A percentile compares a stretch with the other conserved stretches of the same genome.
These are phyloP conservation scores for Oncopodura yosiiana DNA, from an alignment of 1,140 invertebrate genomes.

Conservation along the genomic window DNA sequence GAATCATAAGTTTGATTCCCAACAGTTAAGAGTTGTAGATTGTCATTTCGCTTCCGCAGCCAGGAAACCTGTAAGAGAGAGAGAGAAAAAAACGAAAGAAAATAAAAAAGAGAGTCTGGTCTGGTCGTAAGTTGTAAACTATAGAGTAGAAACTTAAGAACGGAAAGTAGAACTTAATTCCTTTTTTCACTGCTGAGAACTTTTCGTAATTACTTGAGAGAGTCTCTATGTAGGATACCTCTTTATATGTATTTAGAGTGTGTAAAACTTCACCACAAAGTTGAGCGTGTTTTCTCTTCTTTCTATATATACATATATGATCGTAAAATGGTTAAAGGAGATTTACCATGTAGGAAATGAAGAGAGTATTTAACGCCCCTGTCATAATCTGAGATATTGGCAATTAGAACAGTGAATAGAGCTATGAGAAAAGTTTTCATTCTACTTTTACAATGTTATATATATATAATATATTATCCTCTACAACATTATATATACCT, in stretches of 20 bases:
- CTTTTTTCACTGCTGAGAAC: too few species aligned
- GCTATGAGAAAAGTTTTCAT: conserved; percentile 13
- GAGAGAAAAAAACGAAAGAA: conserved; percentile 1
- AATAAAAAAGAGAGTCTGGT: not conserved
- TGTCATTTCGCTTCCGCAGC: conserved; percentile 43
- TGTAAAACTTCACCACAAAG: not conserved
- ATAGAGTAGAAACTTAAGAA: not conserved
- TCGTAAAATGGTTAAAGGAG: not conserved
- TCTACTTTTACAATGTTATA: too few species aligned
- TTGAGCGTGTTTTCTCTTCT: not conserved
- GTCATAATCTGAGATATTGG: conserved; percentile 22
- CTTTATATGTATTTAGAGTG: not conserved
- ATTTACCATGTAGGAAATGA: too few species aligned
- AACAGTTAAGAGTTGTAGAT: conserved; percentile 47
- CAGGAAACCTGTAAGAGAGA: conserved; percentile 47
- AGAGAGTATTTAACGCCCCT: conserved; percentile 12
- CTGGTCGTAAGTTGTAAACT: not conserved
- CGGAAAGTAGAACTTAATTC: too few species aligned
- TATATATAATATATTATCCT: too few species aligned
- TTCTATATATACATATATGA: not conserved
- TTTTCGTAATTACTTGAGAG: too few species aligned
- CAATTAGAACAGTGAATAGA: conserved; percentile 6
- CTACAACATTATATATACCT: too few species aligned
- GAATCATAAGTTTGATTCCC: conserved; percentile 47
- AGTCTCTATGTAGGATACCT: not conserved